phyloP scores from a whole-genome alignment of 2,797 vertebrate species.

The Serranus cabrilla region DNA sequence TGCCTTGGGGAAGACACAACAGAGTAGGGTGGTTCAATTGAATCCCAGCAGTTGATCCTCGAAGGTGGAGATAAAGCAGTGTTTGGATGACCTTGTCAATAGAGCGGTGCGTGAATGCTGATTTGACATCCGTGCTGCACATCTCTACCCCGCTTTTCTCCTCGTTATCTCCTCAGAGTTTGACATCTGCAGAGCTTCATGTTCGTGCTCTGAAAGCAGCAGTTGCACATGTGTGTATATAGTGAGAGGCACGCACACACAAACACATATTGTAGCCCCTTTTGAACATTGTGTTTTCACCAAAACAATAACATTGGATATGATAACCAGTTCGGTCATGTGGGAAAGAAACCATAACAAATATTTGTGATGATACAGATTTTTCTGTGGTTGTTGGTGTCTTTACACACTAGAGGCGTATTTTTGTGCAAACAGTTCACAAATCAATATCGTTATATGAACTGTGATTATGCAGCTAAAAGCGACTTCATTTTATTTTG shows the following conservation, averaged over 20 bases:
- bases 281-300: not conserved
- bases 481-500: no score
- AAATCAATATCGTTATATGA: no score
- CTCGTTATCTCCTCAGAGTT: slow-evolving; percentile 61
- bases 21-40: slow-evolving; percentile 50
- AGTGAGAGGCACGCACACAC: not conserved
- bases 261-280: not conserved
- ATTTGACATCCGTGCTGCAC: slow-evolving; percentile 61
- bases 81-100: slow-evolving; percentile 79
- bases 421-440: no score
- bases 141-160: slow-evolving; percentile 49
- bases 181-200: slow-evolving; percentile 62
- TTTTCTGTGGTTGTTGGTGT: not conserved
- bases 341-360: not conserved
- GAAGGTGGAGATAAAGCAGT: slow-evolving; percentile 59
- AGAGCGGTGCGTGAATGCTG: slow-evolving; percentile 67
- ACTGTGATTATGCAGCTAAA: no score
- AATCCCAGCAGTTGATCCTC: slow-evolving; percentile 58
- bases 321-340: not conserved
- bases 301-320: not conserved
- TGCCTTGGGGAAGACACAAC: slow-evolving; percentile 50
- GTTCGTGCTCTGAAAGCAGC: slow-evolving; percentile 50
- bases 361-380: not conserved
- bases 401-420: no score
- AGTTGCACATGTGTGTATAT: slow-evolving; percentile 5